These are phyloP conservation scores for Morpho achilles DNA, from an alignment of 2,888 invertebrate species.

Conservation along the genomic window DNA sequence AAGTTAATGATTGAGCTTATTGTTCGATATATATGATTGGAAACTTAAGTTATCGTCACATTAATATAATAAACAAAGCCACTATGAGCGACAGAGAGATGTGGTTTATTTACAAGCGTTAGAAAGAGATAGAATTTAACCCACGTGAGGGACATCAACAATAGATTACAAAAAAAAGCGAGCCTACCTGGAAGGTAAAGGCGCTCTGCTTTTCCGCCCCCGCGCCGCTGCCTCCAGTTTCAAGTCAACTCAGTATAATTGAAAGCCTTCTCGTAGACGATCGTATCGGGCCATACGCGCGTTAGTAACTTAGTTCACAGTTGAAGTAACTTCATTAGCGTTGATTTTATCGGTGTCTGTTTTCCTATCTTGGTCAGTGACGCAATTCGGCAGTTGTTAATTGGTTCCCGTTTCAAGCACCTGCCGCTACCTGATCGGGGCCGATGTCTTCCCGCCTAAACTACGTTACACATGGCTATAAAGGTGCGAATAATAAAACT, in stretches of 20 bases:
- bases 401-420: conserved; percentile 41
- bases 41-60: conserved; percentile 43
- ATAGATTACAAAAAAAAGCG: conserved; percentile 64
- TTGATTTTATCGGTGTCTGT: conserved; percentile 35
- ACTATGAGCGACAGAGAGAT: conserved; percentile 40
- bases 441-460: conserved; percentile 65
- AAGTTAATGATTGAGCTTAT: conserved; percentile 41
- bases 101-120: conserved; percentile 30
- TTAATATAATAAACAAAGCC: conserved; percentile 71
- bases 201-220: conserved; percentile 51
- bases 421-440: conserved; percentile 48
- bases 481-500: conserved; percentile 21
- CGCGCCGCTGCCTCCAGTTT: conserved; percentile 42
- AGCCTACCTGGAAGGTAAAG: conserved; percentile 68
- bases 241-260: conserved; percentile 50
- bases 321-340: conserved; percentile 34
- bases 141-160: conserved; percentile 73
- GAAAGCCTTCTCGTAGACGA: conserved; percentile 52
- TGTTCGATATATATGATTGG: conserved; percentile 22
- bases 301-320: conserved; percentile 21
- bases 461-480: conserved; percentile 9
- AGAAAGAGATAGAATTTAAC: conserved; percentile 51
- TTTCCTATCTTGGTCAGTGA: conserved; percentile 40
- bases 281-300: conserved; percentile 33
- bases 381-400: conserved; percentile 43